These are phyloP conservation scores for Bacillus rossius DNA, from an alignment of 1,140 invertebrate genomes.

Conservation along the genomic window DNA sequence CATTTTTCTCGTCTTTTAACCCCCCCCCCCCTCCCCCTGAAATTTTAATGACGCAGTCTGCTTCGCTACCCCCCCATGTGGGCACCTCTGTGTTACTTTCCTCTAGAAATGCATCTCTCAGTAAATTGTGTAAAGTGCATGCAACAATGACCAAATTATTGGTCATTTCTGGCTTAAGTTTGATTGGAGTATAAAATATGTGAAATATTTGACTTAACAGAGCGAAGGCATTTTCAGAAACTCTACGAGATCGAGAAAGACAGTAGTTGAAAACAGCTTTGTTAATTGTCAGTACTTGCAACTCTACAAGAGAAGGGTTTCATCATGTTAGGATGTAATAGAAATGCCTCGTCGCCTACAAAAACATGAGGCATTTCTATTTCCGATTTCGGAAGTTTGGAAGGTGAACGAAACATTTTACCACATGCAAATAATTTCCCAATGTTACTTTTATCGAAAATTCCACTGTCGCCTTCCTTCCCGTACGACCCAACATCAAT, in stretches of 20 bases:
- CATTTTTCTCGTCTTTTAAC: too few relatives aligned
- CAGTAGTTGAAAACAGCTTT: slow-evolving; percentile 39
- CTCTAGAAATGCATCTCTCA: too few relatives aligned
- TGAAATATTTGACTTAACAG: too few relatives aligned
- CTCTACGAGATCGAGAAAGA: slow-evolving; percentile 36
- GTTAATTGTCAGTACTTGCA: slow-evolving; percentile 17
- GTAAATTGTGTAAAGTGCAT: too few relatives aligned
- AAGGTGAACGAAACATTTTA: neutral
- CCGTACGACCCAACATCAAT: slow-evolving; percentile 39
- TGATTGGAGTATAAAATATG: too few relatives aligned
- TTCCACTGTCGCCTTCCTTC: slow-evolving; percentile 35
- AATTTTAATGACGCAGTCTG: too few relatives aligned
- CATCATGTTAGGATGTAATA: slow-evolving; percentile 30
- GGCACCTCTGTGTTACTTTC: too few relatives aligned
- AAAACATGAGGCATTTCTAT: slow-evolving; percentile 31
- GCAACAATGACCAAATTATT: too few relatives aligned
- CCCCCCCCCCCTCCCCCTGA: too few relatives aligned
- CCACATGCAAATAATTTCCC: neutral
- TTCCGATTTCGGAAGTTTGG: neutral
- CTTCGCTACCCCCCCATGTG: too few relatives aligned
- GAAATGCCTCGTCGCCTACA: slow-evolving; percentile 19
- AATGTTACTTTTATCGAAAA: slow-evolving; percentile 30
- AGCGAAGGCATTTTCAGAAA: slow-evolving; percentile 39
- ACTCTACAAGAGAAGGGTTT: slow-evolving; percentile 36
- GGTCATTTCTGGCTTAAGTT: too few relatives aligned